Evolutionary conservation across 2,888 invertebrate species (phyloP).

Genomic region (Leptopilina myrica): DNA sequence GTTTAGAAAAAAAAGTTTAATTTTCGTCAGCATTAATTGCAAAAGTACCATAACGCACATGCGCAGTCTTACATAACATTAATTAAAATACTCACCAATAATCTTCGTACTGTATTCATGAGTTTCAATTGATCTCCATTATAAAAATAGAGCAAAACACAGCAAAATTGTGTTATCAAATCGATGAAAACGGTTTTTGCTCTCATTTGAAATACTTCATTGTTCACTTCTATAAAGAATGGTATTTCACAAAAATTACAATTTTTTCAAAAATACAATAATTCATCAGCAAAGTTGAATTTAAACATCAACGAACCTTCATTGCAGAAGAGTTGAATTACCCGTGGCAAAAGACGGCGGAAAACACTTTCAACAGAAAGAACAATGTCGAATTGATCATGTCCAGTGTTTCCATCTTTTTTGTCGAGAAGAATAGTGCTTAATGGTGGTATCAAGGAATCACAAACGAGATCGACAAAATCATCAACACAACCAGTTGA

Average conservation of each 20-base stretch:
- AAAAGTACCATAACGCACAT: too few species aligned
- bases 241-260: neutral
- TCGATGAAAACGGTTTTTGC: slow-evolving; percentile 42
- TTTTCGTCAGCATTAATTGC: too few species aligned
- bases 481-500: slow-evolving; percentile 56
- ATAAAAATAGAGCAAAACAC: slow-evolving; percentile 64
- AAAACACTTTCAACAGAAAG: slow-evolving; percentile 63
- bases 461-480: slow-evolving; percentile 58
- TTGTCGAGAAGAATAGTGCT: slow-evolving; percentile 56
- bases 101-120: slow-evolving; percentile 71
- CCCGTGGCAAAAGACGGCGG: slow-evolving; percentile 51
- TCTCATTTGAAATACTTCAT: slow-evolving; percentile 59
- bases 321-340: slow-evolving; percentile 58
- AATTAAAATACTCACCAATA: slow-evolving; percentile 71
- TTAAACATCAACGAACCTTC: slow-evolving; percentile 54
- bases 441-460: slow-evolving; percentile 60
- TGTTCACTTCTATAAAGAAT: slow-evolving; percentile 56
- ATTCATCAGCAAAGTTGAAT: neutral
- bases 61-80: too few species aligned
- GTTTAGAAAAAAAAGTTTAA: neutral
- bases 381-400: slow-evolving; percentile 55
- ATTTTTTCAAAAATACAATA: slow-evolving; percentile 4
- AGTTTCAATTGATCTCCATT: slow-evolving; percentile 75
- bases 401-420: slow-evolving; percentile 46
- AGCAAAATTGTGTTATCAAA: slow-evolving; percentile 58